Conservation (phyloP, 2,888 invertebrate genomes). For the Agriopis marginaria region DNA sequence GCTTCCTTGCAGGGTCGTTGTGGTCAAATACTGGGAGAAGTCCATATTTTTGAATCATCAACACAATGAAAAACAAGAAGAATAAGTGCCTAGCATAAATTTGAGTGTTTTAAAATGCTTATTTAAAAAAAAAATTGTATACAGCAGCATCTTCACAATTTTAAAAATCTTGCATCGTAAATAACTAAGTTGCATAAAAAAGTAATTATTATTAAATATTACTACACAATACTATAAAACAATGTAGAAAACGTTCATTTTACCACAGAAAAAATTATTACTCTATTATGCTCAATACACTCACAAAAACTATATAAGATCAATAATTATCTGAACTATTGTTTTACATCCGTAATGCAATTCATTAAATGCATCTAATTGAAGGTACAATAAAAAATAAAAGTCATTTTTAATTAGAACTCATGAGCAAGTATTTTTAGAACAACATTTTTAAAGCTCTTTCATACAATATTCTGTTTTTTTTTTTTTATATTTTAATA, state of each 20-base stretch:
- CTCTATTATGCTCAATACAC: not conserved
- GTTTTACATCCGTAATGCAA: conserved; percentile 17
- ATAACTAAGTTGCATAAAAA: not conserved
- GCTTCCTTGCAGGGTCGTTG: too few species aligned
- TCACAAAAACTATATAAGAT: not conserved
- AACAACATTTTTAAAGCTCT: conserved; percentile 80
- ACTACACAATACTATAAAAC: not conserved
- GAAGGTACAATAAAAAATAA: conserved; percentile 38
- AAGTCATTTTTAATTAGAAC: conserved; percentile 58
- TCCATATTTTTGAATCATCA: too few species aligned
- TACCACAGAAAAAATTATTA: not conserved
- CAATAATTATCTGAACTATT: conserved; percentile 4
- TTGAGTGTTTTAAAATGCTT: not conserved
- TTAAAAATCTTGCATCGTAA: too few species aligned
- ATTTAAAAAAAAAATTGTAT: too few species aligned
- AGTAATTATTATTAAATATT: not conserved
- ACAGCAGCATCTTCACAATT: not conserved
- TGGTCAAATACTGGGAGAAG: not conserved
- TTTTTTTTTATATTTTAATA: conserved; percentile 35
- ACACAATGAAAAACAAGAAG: not conserved
- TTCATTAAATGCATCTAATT: conserved; percentile 68
- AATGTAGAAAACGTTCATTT: conserved; percentile 3
- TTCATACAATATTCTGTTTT: conserved; percentile 57
- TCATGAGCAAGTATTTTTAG: conserved; percentile 78
- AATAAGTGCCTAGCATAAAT: not conserved